Evolutionary conservation across 2,113 vertebrate species (phyloP).

Genomic region (Scomber colias): DNA sequence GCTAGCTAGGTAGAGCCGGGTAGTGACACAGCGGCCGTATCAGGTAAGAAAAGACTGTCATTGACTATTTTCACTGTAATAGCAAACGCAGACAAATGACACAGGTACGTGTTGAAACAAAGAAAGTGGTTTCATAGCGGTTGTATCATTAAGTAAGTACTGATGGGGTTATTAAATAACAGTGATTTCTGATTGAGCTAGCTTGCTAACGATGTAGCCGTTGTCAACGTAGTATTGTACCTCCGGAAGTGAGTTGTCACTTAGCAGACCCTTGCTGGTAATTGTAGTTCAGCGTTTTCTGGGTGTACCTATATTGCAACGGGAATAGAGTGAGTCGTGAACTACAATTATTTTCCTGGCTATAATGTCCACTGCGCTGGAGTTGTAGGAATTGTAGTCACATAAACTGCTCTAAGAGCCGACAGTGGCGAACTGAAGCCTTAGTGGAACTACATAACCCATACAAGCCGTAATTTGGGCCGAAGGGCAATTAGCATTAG

Average conservation of each 20-base stretch:
- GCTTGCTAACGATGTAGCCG: slow-evolving; percentile 48
- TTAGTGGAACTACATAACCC: slow-evolving; percentile 75
- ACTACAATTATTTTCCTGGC: slow-evolving; percentile 64
- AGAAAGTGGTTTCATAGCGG: not conserved
- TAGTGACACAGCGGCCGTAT: slow-evolving; percentile 84
- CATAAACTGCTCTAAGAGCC: not conserved
- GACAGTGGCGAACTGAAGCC: not conserved
- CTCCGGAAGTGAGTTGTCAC: slow-evolving; percentile 89
- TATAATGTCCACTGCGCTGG: accelerated
- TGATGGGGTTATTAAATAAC: not conserved
- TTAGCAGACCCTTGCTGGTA: slow-evolving; percentile 47
- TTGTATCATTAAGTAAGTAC: not conserved
- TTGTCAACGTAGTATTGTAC: slow-evolving; percentile 42
- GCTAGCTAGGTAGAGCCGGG: slow-evolving; percentile 81
- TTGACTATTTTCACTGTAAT: slow-evolving; percentile 24
- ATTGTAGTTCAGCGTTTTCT: slow-evolving; percentile 74
- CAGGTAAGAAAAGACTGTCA: slow-evolving; percentile 78
- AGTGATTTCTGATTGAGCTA: slow-evolving; percentile 44
- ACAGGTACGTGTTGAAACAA: too few species aligned
- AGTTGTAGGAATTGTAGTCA: slow-evolving; percentile 66
- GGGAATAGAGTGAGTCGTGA: not conserved
- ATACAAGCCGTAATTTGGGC: slow-evolving; percentile 27
- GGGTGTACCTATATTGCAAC: accelerated
- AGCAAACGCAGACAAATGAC: not conserved
- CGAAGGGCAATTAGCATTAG: slow-evolving; percentile 65